A percentile compares a stretch with the other conserved stretches of the same genome.
Conservation (phyloP, 2,888 invertebrate genomes). For the Synanthedon formicaeformis region DNA sequence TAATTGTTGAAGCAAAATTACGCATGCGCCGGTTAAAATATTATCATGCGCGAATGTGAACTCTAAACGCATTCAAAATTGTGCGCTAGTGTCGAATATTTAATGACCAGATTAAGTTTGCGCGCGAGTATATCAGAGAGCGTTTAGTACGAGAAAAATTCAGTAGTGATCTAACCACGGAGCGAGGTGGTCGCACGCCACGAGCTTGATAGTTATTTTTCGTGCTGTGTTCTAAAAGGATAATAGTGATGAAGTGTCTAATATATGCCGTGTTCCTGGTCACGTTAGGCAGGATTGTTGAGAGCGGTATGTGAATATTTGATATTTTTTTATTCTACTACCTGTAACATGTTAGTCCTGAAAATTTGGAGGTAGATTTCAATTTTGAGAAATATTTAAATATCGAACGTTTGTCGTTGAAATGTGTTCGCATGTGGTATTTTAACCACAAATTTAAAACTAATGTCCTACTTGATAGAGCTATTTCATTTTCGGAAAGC, state of each 20-base stretch:
- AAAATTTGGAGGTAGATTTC: no score
- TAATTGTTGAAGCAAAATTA: background rate
- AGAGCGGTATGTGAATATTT: constrained; percentile 33
- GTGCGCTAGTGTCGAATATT: no score
- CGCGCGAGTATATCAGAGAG: constrained; percentile 30
- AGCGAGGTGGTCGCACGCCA: constrained; percentile 30
- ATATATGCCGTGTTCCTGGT: constrained; percentile 37
- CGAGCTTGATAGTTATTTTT: constrained; percentile 14
- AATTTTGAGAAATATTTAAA: no score
- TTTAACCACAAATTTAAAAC: no score
- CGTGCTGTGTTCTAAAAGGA: constrained; percentile 33
- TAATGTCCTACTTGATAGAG: no score
- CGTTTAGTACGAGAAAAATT: constrained; percentile 27
- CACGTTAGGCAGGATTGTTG: constrained; percentile 33
- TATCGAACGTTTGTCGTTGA: no score
- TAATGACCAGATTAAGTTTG: background rate
- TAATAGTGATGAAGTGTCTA: constrained; percentile 56
- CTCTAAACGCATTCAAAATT: no score
- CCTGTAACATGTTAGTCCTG: no score
- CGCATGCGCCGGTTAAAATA: background rate
- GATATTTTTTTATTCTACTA: background rate
- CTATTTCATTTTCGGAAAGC: no score
- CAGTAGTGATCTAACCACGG: constrained; percentile 38
- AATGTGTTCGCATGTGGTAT: no score
- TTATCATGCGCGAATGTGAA: background rate